These are phyloP conservation scores for Alectura lathami DNA, from an alignment of 2,113 vertebrate genomes.

Conservation along the genomic window DNA sequence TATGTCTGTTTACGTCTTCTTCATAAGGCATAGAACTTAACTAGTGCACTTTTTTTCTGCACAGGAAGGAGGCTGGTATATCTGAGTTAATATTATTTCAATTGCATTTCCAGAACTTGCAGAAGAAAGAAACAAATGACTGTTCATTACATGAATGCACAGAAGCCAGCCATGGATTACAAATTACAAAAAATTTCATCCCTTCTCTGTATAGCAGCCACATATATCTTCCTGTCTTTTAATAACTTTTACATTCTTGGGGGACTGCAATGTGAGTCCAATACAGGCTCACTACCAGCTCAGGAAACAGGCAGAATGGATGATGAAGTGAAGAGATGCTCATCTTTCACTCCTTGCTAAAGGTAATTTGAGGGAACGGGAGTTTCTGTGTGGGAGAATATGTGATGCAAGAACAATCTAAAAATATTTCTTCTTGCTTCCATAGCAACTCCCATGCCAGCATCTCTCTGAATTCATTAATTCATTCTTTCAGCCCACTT, in stretches of 20 bases:
- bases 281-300: neutral
- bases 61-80: neutral
- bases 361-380: conserved; percentile 57
- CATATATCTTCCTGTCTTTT: neutral
- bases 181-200: neutral
- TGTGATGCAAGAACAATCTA: conserved; percentile 56
- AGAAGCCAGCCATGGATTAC: neutral
- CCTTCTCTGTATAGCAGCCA: neutral
- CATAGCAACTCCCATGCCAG: conserved; percentile 55
- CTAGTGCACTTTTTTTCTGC: neutral
- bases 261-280: neutral
- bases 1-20: conserved; percentile 30
- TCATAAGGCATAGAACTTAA: neutral
- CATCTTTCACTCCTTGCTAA: neutral
- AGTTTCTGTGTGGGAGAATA: conserved; percentile 62
- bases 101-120: neutral
- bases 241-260: neutral
- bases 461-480: neutral
- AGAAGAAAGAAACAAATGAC: conserved; percentile 1
- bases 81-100: neutral
- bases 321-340: conserved; percentile 1
- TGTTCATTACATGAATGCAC: neutral
- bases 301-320: neutral
- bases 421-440: conserved; percentile 63
- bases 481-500: neutral